Evolutionary conservation across 2,888 invertebrate genomes (phyloP), one percentile per base, ranked within the genome.

Genomic region (Deilephila porcellus): DNA sequence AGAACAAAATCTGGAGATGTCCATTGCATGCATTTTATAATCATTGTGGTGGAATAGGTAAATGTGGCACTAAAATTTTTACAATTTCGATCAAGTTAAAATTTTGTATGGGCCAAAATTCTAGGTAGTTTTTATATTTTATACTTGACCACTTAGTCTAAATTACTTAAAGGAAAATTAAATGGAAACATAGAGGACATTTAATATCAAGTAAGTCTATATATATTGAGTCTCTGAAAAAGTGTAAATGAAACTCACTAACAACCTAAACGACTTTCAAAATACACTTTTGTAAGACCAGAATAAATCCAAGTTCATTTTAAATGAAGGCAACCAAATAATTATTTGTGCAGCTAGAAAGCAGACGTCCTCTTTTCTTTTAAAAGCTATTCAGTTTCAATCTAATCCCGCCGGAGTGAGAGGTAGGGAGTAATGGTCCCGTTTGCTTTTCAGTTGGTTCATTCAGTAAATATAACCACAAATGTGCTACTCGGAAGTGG

Each of bases 321-420:
- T 45, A 64, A 64, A 20, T 71, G 19, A 37, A 60, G 59, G n/a
- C 60, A 59, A 59, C 37, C 71, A 60, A n/a, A 59, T 52, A 67
- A 67, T 67, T 56, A 56, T 56, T 67, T 20, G 25, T 52, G 67
- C 52, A 52, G 52, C 52, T 20, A 20, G 71, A 60, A 37, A 60
- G 59, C 59, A 37, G 56, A 71, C 60, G 60, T 60, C 45, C 67
- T 37, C 34, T 67, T 67, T 67, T 67, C 67, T 67, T 67, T 67
- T 67, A 67, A 67, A 67, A 67, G 52, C 85, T 86, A 88, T 91
- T 90, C 89, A 89, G 89, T 91, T 91, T 88, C 88, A 89, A 90
- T 90, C 84, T 92, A 90, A 91, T 91, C 87, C 85, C 80, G 81
- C 75, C 77, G 78, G 78, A 83, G 83, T 83, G 81, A 86, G 86